Conservation (phyloP, 35 echinoderm and acorn worm species). For the Patiria miniata region DNA sequence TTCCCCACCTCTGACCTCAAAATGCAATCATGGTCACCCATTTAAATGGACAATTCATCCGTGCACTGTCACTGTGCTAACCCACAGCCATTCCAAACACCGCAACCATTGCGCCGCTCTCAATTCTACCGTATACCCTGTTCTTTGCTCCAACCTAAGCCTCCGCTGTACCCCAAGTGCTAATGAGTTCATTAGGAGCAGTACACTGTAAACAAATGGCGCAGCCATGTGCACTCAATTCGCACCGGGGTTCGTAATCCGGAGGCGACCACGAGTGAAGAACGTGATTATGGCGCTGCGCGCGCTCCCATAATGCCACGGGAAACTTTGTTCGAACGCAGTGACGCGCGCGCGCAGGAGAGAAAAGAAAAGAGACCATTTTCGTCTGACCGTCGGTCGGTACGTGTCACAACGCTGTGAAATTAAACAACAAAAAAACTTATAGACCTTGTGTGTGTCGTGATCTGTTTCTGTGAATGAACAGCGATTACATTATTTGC, state of each 20-base stretch:
- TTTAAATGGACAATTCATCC: too few species aligned
- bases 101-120: too few species aligned
- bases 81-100: too few species aligned
- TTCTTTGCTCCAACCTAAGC: background rate
- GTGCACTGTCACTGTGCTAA: too few species aligned
- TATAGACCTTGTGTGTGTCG: too few species aligned
- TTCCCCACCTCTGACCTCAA: too few species aligned
- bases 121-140: too few species aligned
- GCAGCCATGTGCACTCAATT: background rate
- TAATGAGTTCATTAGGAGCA: conserved; percentile 13
- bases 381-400: background rate
- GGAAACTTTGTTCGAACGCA: background rate
- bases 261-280: background rate
- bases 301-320: background rate
- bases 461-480: too few species aligned
- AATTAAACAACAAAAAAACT: background rate
- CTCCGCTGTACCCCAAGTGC: background rate
- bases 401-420: background rate
- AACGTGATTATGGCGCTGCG: background rate
- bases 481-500: too few species aligned
- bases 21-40: too few species aligned
- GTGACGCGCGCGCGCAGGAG: background rate
- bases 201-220: conserved; percentile 3
- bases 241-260: background rate
- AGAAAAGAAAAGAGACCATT: background rate